These are phyloP conservation scores for Phytoseiulus persimilis DNA, from an alignment of 2,888 invertebrate species.

Conservation along the genomic window DNA sequence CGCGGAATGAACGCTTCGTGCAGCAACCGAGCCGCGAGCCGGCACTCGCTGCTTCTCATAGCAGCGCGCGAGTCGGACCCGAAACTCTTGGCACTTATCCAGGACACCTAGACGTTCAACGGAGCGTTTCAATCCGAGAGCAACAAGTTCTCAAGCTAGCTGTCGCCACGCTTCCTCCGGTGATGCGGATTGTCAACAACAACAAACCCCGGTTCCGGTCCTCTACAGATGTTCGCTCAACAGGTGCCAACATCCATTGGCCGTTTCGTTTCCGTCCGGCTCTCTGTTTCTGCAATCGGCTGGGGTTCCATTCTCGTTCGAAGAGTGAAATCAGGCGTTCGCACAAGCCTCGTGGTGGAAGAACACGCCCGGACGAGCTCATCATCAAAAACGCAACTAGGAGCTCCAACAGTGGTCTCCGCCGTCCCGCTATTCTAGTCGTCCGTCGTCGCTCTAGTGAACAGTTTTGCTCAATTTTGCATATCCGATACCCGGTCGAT, in stretches of 20 bases:
- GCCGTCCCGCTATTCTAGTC: neutral
- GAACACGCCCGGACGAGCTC: neutral
- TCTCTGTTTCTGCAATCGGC: neutral
- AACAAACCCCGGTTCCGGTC: neutral
- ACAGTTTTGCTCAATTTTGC: neutral
- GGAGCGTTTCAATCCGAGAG: neutral
- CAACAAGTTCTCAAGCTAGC: neutral
- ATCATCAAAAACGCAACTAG: neutral
- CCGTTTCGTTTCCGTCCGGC: neutral
- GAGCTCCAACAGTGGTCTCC: neutral
- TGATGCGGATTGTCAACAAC: neutral
- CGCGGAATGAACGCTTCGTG: too few species aligned
- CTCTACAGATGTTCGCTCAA: neutral
- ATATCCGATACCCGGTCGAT: neutral
- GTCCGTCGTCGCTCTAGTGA: neutral
- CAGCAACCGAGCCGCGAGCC: too few species aligned
- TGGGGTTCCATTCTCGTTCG: neutral
- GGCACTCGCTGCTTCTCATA: neutral
- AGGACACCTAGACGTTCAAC: neutral
- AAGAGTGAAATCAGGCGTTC: neutral
- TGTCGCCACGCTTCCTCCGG: neutral
- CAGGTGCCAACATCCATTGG: neutral
- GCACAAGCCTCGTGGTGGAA: neutral
- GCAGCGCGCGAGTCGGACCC: neutral
- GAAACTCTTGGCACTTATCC: neutral